Percentiles rank a stretch among this genome's conserved stretches.
phyloP scores from a whole-genome alignment of 2,888 invertebrate species.

The Tipula lateralis region DNA sequence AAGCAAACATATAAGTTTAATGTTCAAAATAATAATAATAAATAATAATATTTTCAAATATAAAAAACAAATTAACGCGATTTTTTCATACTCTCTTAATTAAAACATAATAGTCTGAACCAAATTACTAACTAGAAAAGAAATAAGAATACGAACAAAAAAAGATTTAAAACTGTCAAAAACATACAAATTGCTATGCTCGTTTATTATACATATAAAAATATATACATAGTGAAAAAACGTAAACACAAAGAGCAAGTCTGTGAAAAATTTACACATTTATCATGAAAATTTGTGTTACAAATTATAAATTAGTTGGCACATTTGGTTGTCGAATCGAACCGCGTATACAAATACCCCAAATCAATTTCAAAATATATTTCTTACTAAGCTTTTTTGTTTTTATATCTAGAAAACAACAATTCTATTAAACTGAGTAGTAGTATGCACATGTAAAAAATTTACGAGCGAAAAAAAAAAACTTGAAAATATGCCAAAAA shows the following conservation, averaged over 20 bases:
- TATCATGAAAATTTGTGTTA: not conserved
- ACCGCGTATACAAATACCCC: not conserved
- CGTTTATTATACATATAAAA: not conserved
- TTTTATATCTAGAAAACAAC: not conserved
- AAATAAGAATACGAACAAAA: not conserved
- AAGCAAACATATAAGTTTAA: not conserved
- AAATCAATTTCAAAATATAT: not conserved
- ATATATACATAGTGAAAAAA: not conserved
- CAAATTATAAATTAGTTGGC: slow-evolving; percentile 11
- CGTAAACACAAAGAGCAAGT: not conserved
- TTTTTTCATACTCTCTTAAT: not conserved
- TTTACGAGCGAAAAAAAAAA: not conserved
- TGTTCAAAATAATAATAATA: slow-evolving; percentile 24
- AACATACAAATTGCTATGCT: not conserved
- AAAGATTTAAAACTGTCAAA: not conserved
- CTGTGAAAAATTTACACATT: not conserved
- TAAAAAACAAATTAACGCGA: not conserved
- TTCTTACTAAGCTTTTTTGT: not conserved
- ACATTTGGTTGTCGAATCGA: not conserved
- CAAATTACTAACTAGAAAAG: not conserved
- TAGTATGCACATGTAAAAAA: not conserved
- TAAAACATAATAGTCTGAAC: not conserved
- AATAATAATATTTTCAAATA: slow-evolving; percentile 20
- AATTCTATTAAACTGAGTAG: not conserved
- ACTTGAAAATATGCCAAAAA: slow-evolving; percentile 1